These are phyloP conservation scores for Denticeps clupeoides DNA, from an alignment of 2,797 vertebrate genomes.

Conservation along the genomic window DNA sequence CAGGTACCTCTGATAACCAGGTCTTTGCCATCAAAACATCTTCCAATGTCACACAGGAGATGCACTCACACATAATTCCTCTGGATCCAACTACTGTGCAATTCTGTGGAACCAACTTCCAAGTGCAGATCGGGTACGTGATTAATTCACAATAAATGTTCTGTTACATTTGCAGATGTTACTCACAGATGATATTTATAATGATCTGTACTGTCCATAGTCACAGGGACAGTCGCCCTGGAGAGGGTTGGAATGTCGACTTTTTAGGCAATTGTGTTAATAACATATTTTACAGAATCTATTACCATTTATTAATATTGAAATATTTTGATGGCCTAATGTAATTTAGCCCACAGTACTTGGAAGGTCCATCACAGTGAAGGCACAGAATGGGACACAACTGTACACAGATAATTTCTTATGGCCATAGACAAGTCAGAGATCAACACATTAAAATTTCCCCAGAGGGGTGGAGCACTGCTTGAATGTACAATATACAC, in stretches of 20 bases:
- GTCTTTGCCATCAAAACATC: slow-evolving; percentile 14
- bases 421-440: slow-evolving; percentile 48
- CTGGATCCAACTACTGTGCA: slow-evolving; percentile 19
- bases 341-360: too few species aligned
- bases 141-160: neutral
- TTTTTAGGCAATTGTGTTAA: too few species aligned
- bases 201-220: too few species aligned
- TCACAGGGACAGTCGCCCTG: too few species aligned
- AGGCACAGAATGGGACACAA: slow-evolving; percentile 47
- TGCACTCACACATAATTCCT: slow-evolving; percentile 21
- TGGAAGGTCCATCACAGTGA: slow-evolving; percentile 41
- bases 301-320: too few species aligned
- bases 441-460: slow-evolving; percentile 39
- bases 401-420: slow-evolving; percentile 30
- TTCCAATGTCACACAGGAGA: slow-evolving; percentile 10
- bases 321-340: too few species aligned
- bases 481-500: too few species aligned
- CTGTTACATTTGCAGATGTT: neutral
- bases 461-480: slow-evolving; percentile 39
- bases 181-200: too few species aligned
- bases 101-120: slow-evolving; percentile 23
- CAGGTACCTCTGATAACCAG: slow-evolving; percentile 16
- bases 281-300: too few species aligned
- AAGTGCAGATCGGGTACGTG: too few species aligned
- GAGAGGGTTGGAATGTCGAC: too few species aligned